phyloP scores from a whole-genome alignment of 1,140 invertebrate genomes.

The Ptiloglossa arizonensis region DNA sequence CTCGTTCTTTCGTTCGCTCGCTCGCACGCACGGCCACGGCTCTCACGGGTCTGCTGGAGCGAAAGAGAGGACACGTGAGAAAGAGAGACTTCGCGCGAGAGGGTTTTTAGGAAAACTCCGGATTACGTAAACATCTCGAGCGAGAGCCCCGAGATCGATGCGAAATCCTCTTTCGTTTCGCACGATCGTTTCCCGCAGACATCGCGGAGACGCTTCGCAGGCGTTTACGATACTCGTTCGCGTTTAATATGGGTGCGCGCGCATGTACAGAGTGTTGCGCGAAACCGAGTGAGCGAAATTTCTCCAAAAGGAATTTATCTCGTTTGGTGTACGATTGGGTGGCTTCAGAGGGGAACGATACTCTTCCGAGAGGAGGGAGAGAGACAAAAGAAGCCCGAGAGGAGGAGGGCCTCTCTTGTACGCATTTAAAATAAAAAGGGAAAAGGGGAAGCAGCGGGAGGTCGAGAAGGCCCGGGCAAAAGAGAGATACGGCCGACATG shows the following conservation, averaged over 20 bases:
- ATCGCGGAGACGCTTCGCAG: not conserved
- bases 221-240: not conserved
- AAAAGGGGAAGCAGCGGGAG: slow-evolving; percentile 67
- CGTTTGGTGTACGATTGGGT: not conserved
- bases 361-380: slow-evolving; percentile 17
- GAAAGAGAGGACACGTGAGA: not conserved
- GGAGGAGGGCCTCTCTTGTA: slow-evolving; percentile 40
- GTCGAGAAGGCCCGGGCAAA: slow-evolving; percentile 59
- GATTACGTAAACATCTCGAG: slow-evolving; percentile 15
- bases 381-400: slow-evolving; percentile 27
- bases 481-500: slow-evolving; percentile 62
- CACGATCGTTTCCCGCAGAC: no score
- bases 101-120: slow-evolving; percentile 8
- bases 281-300: no score
- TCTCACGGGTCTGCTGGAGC: slow-evolving; percentile 26
- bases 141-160: not conserved
- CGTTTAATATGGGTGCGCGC: not conserved
- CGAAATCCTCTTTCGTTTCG: not conserved
- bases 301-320: slow-evolving; percentile 12
- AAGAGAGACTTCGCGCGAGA: not conserved
- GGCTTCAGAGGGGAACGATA: slow-evolving; percentile 12
- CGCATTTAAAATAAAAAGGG: slow-evolving; percentile 70
- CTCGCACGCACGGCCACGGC: no score
- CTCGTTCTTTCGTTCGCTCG: slow-evolving; percentile 14
- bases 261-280: no score